Evolutionary conservation across 2,888 invertebrate species (phyloP).

Genomic region (Didymodactylos carnosus): DNA sequence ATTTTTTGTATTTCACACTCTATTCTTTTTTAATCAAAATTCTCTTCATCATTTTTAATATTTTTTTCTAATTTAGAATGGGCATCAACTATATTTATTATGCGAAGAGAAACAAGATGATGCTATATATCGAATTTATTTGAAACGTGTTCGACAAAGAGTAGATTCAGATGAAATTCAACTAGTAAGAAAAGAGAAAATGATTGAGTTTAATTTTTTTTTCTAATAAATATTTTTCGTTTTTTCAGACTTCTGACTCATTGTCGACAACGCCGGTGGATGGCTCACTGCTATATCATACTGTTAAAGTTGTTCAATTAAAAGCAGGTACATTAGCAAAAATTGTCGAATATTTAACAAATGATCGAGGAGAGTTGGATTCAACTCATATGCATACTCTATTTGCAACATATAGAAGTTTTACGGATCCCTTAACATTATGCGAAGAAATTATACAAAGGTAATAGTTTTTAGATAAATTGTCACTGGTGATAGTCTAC

Average conservation of each 20-base stretch:
- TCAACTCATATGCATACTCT: slow-evolving; percentile 90
- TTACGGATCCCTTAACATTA: slow-evolving; percentile 66
- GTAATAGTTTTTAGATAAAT: too few relatives aligned
- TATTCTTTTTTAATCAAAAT: too few relatives aligned
- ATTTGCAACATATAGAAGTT: slow-evolving; percentile 74
- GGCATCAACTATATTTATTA: neutral
- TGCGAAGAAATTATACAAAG: too few relatives aligned
- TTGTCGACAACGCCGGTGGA: too few relatives aligned
- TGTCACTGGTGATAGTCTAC: too few relatives aligned
- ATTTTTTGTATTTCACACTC: too few relatives aligned
- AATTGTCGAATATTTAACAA: slow-evolving; percentile 74
- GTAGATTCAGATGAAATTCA: too few relatives aligned
- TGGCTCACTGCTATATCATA: neutral
- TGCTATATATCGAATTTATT: neutral
- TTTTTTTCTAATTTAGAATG: too few relatives aligned
- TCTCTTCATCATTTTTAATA: too few relatives aligned
- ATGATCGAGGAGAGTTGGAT: slow-evolving; percentile 74
- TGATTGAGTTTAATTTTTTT: neutral
- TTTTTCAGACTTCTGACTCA: too few relatives aligned
- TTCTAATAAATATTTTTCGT: too few relatives aligned
- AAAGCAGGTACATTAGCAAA: slow-evolving; percentile 84
- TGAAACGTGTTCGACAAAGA: neutral
- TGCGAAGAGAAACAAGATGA: neutral
- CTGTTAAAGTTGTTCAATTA: slow-evolving; percentile 30
- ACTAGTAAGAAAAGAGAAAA: neutral